These are phyloP conservation scores for Prolemur simus DNA, from an alignment of 2,113 vertebrate genomes.

Conservation along the genomic window DNA sequence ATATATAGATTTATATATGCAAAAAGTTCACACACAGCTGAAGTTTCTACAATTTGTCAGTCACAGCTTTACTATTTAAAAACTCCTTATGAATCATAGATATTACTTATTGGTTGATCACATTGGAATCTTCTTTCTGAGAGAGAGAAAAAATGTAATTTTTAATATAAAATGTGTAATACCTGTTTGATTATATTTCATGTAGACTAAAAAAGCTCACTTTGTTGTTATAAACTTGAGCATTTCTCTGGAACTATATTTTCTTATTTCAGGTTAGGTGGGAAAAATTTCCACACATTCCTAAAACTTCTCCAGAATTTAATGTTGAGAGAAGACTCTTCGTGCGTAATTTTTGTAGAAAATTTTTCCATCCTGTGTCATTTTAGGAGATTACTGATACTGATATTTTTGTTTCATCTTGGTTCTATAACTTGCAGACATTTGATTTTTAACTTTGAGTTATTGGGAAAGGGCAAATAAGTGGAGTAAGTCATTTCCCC, in stretches of 20 bases:
- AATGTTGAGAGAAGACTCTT: conserved; percentile 13
- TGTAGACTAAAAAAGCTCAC: not conserved
- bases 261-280: conserved; percentile 29
- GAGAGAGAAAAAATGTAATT: not conserved
- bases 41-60: not conserved
- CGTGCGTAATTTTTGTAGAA: not conserved
- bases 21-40: not conserved
- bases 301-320: conserved; percentile 29
- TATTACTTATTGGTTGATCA: not conserved
- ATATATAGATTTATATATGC: not conserved
- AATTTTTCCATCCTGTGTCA: not conserved
- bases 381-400: conserved; percentile 13
- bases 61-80: not conserved
- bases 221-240: not conserved
- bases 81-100: not conserved
- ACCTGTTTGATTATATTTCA: conserved; percentile 20
- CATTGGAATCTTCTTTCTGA: not conserved
- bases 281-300: not conserved
- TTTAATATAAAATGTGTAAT: not conserved
- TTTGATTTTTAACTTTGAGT: conserved; percentile 42
- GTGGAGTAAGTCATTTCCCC: not conserved
- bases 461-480: not conserved
- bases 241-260: not conserved
- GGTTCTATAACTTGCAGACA: not conserved
- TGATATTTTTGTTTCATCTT: not conserved